Conservation (phyloP, 2,888 invertebrate species). For the Cistogaster globosa region DNA sequence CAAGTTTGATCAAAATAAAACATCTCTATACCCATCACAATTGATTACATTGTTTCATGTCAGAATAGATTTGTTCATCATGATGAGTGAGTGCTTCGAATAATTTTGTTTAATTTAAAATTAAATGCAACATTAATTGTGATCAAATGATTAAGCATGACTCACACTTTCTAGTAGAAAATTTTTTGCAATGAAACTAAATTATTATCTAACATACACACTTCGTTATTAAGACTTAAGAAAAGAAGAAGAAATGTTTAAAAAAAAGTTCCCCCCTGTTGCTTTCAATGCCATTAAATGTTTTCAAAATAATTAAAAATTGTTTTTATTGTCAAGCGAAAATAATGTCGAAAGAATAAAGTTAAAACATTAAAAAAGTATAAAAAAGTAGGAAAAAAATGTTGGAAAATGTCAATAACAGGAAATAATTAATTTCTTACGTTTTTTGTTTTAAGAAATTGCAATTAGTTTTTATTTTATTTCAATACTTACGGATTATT, state of each 20-base stretch:
- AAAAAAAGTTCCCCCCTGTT: background rate
- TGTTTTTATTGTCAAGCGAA: background rate
- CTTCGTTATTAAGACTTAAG: background rate
- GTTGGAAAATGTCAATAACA: constrained; percentile 10
- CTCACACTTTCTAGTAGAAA: constrained; percentile 17
- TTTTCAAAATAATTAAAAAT: background rate
- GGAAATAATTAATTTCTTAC: constrained; percentile 30
- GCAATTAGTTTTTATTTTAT: constrained; percentile 60
- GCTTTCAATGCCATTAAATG: constrained; percentile 1
- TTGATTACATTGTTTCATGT: constrained; percentile 60
- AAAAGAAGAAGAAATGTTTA: background rate
- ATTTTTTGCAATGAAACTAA: constrained; percentile 2
- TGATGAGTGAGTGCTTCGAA: constrained; percentile 48
- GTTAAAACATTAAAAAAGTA: background rate
- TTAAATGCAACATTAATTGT: constrained; percentile 61
- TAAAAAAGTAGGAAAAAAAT: background rate
- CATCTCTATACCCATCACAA: constrained; percentile 16
- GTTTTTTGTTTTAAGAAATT: constrained; percentile 47
- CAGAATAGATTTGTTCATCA: constrained; percentile 26
- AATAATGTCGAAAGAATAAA: background rate
- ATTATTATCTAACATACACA: background rate
- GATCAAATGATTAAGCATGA: constrained; percentile 32
- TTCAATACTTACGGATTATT: constrained; percentile 49
- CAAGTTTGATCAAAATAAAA: constrained; percentile 8
- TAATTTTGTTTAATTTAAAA: constrained; percentile 47